These are phyloP conservation scores for Nesogale talazaci DNA, from an alignment of 2,113 vertebrate species.

Conservation along the genomic window DNA sequence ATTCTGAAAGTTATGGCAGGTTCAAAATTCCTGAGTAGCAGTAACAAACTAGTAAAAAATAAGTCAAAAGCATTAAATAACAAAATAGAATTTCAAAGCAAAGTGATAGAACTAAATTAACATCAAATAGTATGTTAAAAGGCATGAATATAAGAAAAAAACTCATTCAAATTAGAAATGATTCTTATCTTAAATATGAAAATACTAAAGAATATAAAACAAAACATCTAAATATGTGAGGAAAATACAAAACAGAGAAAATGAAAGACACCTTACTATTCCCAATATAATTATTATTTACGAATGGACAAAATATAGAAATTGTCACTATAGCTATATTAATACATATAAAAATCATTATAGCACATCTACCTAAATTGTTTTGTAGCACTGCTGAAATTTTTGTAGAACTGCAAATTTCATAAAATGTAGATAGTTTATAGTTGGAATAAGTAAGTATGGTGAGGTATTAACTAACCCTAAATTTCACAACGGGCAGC, in stretches of 20 bases:
- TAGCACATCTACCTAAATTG: slow-evolving; percentile 63
- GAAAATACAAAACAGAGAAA: slow-evolving; percentile 55
- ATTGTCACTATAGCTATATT: slow-evolving; percentile 68
- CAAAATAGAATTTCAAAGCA: slow-evolving; percentile 26
- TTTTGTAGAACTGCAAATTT: slow-evolving; percentile 38
- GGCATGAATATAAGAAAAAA: slow-evolving; percentile 57
- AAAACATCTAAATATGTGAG: slow-evolving; percentile 57
- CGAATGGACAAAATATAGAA: slow-evolving; percentile 60
- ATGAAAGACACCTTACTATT: slow-evolving; percentile 59
- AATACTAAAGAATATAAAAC: slow-evolving; percentile 66
- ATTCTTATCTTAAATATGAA: slow-evolving; percentile 68
- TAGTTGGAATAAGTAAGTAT: slow-evolving; percentile 70
- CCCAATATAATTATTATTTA: slow-evolving; percentile 63
- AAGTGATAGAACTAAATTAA: slow-evolving; percentile 55
- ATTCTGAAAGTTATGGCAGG: slow-evolving; percentile 63
- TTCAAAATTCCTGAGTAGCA: slow-evolving; percentile 56
- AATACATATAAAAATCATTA: slow-evolving; percentile 73
- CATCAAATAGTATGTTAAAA: slow-evolving; percentile 57
- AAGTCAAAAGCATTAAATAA: slow-evolving; percentile 60
- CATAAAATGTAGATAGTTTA: slow-evolving; percentile 68
- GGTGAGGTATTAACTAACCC: slow-evolving; percentile 82
- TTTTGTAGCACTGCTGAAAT: slow-evolving; percentile 64
- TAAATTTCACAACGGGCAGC: slow-evolving; percentile 82
- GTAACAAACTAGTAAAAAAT: slow-evolving; percentile 54
- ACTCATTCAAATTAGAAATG: slow-evolving; percentile 48